These are phyloP conservation scores for Nibea albiflora DNA, from an alignment of 2,113 vertebrate genomes.

Conservation along the genomic window DNA sequence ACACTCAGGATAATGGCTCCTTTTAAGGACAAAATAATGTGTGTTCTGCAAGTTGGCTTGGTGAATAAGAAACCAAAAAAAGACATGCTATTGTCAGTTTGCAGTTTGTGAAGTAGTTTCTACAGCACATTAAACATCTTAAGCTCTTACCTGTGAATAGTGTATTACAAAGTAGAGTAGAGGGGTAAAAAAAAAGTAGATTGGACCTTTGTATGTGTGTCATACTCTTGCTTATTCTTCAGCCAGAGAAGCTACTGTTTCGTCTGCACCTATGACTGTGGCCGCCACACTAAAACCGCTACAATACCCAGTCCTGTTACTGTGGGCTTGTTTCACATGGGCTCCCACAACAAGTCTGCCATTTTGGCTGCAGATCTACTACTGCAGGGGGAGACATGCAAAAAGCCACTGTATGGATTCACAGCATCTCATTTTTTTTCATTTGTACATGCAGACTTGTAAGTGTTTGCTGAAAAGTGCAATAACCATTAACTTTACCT, in stretches of 20 bases:
- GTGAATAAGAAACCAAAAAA: slow-evolving; percentile 7
- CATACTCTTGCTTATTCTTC: not conserved
- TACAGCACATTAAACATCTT: not conserved
- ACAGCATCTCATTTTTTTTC: not conserved
- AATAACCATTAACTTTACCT: not conserved
- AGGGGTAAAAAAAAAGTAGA: too few relatives aligned
- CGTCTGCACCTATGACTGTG: not conserved
- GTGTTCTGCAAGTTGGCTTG: not conserved
- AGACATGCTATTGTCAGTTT: not conserved
- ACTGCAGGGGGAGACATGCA: too few relatives aligned
- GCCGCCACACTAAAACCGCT: not conserved
- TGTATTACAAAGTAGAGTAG: not conserved
- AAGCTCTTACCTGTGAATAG: not conserved
- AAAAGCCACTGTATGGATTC: too few relatives aligned
- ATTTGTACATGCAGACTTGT: not conserved
- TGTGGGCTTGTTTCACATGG: too few relatives aligned
- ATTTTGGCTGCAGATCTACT: not conserved
- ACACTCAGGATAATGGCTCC: not conserved
- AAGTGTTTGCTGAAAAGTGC: not conserved
- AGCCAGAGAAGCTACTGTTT: not conserved
- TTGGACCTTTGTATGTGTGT: not conserved
- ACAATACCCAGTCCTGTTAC: too few relatives aligned
- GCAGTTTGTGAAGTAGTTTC: slow-evolving; percentile 3
- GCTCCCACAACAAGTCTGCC: too few relatives aligned
- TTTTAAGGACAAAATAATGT: not conserved